Conservation (phyloP, 1,140 invertebrate species). For the Atopsyche davidsoni region DNA sequence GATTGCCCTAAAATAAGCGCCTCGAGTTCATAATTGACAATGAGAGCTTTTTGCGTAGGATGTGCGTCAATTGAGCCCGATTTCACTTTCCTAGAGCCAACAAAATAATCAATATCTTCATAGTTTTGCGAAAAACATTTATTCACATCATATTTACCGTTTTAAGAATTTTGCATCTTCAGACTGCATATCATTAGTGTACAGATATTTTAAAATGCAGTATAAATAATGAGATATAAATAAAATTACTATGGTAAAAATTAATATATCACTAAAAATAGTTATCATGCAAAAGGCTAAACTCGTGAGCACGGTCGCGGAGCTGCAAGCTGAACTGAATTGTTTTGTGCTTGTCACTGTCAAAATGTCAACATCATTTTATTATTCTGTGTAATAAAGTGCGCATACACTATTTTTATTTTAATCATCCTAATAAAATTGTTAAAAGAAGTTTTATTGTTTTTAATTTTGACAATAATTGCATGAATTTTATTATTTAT, state of each 20-base stretch:
- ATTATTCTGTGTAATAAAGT: background rate
- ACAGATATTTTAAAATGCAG: conserved; percentile 26
- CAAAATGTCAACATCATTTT: too few relatives aligned
- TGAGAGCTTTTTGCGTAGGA: conserved; percentile 82
- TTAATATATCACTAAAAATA: conserved; percentile 29
- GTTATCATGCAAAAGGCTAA: conserved; percentile 29
- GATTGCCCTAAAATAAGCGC: conserved; percentile 77
- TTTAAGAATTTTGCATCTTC: conserved; percentile 57
- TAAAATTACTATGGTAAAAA: conserved; percentile 30
- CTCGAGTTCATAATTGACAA: conserved; percentile 85
- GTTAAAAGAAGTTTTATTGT: background rate
- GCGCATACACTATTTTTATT: background rate
- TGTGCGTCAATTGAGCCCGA: conserved; percentile 84
- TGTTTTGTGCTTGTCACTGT: too few relatives aligned
- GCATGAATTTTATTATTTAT: background rate
- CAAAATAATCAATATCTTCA: conserved; percentile 16
- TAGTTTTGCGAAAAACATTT: conserved; percentile 6
- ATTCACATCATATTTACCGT: conserved; percentile 42
- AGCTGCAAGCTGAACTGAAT: too few relatives aligned
- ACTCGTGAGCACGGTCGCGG: background rate
- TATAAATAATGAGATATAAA: conserved; percentile 30
- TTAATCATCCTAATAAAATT: background rate
- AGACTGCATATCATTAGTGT: conserved; percentile 44
- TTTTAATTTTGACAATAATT: background rate
- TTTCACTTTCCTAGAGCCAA: conserved; percentile 64